Percentiles rank a stretch among this genome's conserved stretches.
Conservation (phyloP, 2,797 vertebrate genomes). For the Falco novaeseelandiae region DNA sequence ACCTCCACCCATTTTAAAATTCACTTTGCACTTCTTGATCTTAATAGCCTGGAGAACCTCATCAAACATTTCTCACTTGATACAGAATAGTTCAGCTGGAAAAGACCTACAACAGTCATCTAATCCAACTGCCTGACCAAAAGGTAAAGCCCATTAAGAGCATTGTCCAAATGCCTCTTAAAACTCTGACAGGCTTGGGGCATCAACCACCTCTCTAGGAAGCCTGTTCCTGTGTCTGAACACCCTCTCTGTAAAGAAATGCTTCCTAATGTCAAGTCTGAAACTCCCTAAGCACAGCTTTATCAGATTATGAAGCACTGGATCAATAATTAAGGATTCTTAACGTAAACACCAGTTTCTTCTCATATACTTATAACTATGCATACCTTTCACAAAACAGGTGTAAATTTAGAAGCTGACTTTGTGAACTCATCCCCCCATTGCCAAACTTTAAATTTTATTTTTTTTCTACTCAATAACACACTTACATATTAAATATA, state of each 20-base stretch:
- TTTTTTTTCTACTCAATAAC: neutral
- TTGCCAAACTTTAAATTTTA: neutral
- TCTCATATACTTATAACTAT: neutral
- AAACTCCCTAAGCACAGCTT: neutral
- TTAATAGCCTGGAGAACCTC: neutral
- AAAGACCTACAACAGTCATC: rapidly evolving
- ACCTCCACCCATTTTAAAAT: neutral
- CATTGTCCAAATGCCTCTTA: neutral
- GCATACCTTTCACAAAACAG: neutral
- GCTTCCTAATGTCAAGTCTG: neutral
- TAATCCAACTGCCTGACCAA: neutral
- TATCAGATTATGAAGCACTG: neutral
- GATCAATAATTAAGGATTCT: neutral
- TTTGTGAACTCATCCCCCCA: neutral
- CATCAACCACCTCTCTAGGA: neutral
- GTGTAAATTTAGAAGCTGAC: neutral
- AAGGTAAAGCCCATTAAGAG: neutral
- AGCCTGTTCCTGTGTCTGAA: neutral
- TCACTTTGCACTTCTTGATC: neutral
- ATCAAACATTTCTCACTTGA: neutral
- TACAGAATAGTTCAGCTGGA: neutral
- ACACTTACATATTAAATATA: neutral
- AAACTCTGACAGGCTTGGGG: no score
- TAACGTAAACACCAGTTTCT: neutral
- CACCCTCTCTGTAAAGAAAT: neutral